Evolutionary conservation across 2,113 vertebrate genomes (phyloP).

Genomic region (Xiphias gladius): DNA sequence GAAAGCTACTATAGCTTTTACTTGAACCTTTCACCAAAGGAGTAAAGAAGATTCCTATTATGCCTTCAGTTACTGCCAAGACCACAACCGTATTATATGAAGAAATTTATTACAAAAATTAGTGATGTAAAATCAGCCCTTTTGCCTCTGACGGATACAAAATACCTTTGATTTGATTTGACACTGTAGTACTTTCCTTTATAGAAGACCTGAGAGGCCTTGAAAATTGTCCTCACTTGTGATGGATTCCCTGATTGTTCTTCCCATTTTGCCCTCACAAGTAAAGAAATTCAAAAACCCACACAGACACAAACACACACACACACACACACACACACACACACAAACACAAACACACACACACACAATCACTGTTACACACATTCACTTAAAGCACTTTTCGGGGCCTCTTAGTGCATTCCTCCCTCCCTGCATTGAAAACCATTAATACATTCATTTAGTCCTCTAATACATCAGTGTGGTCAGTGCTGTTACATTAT

Average conservation of each 20-base stretch:
- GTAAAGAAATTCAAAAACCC: background rate
- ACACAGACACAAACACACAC: background rate
- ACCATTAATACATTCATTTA: conserved; percentile 77
- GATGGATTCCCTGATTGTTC: conserved; percentile 23
- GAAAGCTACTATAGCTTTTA: background rate
- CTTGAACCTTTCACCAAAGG: background rate
- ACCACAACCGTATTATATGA: background rate
- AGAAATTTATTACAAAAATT: background rate
- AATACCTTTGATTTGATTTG: conserved; percentile 1
- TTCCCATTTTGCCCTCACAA: background rate
- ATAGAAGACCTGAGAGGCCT: background rate
- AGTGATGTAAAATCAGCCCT: background rate
- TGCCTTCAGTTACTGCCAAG: background rate
- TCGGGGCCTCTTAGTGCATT: conserved; percentile 67
- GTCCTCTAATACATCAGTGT: conserved; percentile 75
- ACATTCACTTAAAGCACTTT: conserved; percentile 76
- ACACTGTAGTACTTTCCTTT: background rate
- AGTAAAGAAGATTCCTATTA: background rate
- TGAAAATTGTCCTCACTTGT: conserved; percentile 4
- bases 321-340: no score
- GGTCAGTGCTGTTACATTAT: conserved; percentile 78
- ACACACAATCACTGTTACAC: conserved; percentile 53
- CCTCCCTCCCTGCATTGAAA: conserved; percentile 54
- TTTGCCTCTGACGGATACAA: background rate
- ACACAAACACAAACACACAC: conserved; percentile 4